Evolutionary conservation across 2,888 invertebrate species (phyloP), one percentile per base, ranked within the genome.

Genomic region (Lochmaea capreae): DNA sequence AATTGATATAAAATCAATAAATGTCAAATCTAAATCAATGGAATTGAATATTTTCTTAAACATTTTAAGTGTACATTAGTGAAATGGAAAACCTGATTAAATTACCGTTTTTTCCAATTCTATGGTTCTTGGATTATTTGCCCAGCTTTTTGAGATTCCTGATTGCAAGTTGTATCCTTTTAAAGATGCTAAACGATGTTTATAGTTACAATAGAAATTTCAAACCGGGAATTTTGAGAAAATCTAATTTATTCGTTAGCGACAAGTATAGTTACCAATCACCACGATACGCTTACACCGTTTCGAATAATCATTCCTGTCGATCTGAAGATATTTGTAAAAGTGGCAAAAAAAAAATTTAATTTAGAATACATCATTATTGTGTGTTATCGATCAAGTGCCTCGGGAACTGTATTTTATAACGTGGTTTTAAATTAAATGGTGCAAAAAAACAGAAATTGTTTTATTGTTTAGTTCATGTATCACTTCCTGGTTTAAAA

Each of bases 41-140:
- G 14, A 49, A 49, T 49, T 49, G 4, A 33, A 33, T 33, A 33
- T 6, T 6, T 33, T 33, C 33, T 6, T 1, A 33, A 33, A 33
- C 33, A 33, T 6, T 33, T 33, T 6, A 33, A 33, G 33, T 33
- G 33, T 33, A 33, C 6, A 49, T 11, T 14, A 59, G 59, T 68
- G 49, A n/a, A n/a, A 71, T 75, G 73, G 73, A 73, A 9, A 12
- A 42, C 39, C 52, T 72, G 16, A 33, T 73, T 9, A 73, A 65
- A 61, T 43, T 75, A 18, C 73, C 79, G 62, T 52, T 79, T 10
- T 77, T 80, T 42, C 80, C 80, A 1, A 72, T 80, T 5, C 8
- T 77, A 26, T 79, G 80, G 80, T 79, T 77, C 66, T 62, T 80
- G 54, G 79, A 78, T 43, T 78, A 78, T 66, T 57, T 80, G 6